Evolutionary conservation across 2,113 vertebrate genomes (phyloP).

Genomic region (Danio rerio): DNA sequence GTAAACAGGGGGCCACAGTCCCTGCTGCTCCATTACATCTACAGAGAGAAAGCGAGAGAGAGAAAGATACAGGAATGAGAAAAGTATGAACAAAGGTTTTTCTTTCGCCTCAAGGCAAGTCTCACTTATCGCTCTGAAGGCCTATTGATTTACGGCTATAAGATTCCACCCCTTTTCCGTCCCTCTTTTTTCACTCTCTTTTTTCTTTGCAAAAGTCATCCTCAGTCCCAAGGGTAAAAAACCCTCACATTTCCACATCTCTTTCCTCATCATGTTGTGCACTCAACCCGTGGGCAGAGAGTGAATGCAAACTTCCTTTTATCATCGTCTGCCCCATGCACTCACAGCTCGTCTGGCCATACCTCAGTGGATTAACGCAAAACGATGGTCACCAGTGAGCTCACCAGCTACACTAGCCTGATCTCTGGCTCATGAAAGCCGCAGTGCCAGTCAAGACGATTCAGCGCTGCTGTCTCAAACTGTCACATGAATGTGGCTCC

Average conservation of each 20-base stretch:
- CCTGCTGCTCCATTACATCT: slow-evolving; percentile 93
- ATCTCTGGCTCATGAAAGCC: slow-evolving; percentile 28
- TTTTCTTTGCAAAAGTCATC: slow-evolving; percentile 38
- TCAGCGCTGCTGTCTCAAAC: slow-evolving; percentile 50
- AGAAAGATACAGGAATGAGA: slow-evolving; percentile 36
- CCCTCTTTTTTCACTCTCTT: slow-evolving; percentile 29
- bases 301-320: slow-evolving; percentile 28
- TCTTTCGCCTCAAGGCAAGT: slow-evolving; percentile 40
- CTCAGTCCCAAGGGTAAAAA: slow-evolving; percentile 12
- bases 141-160: slow-evolving; percentile 37
- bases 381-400: slow-evolving; percentile 44
- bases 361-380: slow-evolving; percentile 48
- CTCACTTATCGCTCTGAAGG: slow-evolving; percentile 29
- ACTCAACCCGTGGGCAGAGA: slow-evolving; percentile 8
- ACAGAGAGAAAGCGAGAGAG: slow-evolving; percentile 59
- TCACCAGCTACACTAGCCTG: slow-evolving; percentile 43
- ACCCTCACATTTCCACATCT: slow-evolving; percentile 31
- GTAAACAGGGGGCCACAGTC: slow-evolving; percentile 91
- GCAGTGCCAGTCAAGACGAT: slow-evolving; percentile 52
- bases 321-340: slow-evolving; percentile 33
- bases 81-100: slow-evolving; percentile 42
- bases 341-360: slow-evolving; percentile 20
- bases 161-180: slow-evolving; percentile 6
- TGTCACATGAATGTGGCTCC: slow-evolving; percentile 55
- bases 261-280: slow-evolving; percentile 36